Evolutionary conservation across 2,888 invertebrate species (phyloP).

Genomic region (Polyploca ridens): DNA sequence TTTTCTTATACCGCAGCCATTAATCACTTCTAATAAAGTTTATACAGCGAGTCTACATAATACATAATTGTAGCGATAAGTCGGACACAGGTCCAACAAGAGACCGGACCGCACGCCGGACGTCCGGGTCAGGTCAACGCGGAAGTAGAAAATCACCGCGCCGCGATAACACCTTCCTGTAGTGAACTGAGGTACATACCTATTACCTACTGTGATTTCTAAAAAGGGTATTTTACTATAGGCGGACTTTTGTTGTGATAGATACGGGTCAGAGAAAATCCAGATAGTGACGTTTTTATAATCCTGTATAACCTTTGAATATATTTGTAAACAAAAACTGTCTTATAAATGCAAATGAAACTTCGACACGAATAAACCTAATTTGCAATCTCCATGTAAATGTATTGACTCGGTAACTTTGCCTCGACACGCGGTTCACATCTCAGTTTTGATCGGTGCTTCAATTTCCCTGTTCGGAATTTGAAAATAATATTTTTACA

Average conservation of each 20-base stretch:
- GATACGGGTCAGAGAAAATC: no score
- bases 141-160: slow-evolving; percentile 34
- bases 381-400: neutral
- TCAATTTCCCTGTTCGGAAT: slow-evolving; percentile 4
- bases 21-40: neutral
- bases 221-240: no score
- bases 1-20: neutral
- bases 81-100: slow-evolving; percentile 5
- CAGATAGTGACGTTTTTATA: no score
- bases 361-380: neutral
- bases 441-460: slow-evolving; percentile 9
- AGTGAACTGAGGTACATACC: slow-evolving; percentile 1
- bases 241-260: no score
- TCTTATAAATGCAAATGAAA: no score
- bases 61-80: slow-evolving; percentile 30
- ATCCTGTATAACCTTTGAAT: no score
- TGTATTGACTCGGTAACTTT: neutral
- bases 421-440: slow-evolving; percentile 13
- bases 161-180: slow-evolving; percentile 26
- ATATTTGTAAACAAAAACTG: no score
- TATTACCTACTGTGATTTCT: slow-evolving; percentile 7
- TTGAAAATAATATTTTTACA: slow-evolving; percentile 2
- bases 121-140: slow-evolving; percentile 27
- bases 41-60: neutral
- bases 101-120: slow-evolving; percentile 22